Conservation (phyloP, 2,797 vertebrate species). For the Ctenopoma multispine region DNA sequence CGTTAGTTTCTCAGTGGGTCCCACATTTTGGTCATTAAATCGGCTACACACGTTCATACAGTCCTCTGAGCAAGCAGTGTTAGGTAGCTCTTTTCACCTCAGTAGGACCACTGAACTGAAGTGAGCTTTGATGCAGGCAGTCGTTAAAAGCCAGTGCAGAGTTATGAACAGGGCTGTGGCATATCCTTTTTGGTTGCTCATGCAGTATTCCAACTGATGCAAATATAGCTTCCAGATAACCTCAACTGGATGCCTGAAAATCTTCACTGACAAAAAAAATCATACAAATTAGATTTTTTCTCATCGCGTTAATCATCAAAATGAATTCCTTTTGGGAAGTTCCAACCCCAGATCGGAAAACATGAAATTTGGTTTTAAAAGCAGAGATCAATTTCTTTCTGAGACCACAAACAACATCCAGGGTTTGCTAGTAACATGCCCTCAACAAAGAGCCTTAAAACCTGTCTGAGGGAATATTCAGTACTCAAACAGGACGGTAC, state of each 20-base stretch:
- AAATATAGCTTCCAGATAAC: too few species aligned
- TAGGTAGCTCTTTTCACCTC: too few species aligned
- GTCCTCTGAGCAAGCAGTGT: too few species aligned
- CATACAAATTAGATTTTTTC: neutral
- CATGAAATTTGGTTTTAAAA: neutral
- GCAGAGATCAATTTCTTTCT: neutral
- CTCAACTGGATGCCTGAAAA: too few species aligned
- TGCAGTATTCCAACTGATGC: too few species aligned
- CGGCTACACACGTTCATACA: neutral
- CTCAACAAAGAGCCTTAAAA: neutral
- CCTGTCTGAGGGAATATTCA: constrained; percentile 27
- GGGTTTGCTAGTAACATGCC: neutral
- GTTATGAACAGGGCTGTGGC: neutral
- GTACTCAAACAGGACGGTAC: constrained; percentile 19
- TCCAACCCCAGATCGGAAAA: neutral
- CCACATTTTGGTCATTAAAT: neutral
- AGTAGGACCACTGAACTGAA: too few species aligned
- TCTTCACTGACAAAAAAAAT: too few species aligned
- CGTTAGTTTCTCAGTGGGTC: neutral
- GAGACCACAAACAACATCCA: neutral
- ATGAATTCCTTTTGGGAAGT: too few species aligned
- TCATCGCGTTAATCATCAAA: constrained; percentile 8
- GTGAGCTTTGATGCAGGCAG: too few species aligned
- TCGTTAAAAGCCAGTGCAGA: neutral
- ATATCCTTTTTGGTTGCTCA: too few species aligned